Conservation (phyloP, 2,888 invertebrate genomes). For the Melanostoma scalare region DNA sequence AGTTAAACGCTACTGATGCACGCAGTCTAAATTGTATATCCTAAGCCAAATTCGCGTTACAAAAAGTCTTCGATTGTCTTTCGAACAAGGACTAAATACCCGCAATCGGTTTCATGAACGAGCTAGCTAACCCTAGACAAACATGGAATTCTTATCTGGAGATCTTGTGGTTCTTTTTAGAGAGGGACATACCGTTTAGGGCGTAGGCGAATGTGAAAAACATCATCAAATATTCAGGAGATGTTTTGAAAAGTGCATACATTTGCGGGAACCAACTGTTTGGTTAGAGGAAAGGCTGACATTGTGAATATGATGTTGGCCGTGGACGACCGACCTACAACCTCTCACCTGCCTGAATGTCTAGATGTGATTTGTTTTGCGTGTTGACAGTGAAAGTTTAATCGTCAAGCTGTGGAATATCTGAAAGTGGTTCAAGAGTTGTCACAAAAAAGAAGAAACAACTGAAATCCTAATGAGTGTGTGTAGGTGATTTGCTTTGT, state of each 20-base stretch:
- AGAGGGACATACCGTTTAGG: conserved; percentile 7
- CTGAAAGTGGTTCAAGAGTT: neutral
- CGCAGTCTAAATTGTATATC: conserved; percentile 31
- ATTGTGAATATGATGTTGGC: neutral
- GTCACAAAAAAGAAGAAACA: no score
- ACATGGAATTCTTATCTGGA: conserved; percentile 32
- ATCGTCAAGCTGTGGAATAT: neutral
- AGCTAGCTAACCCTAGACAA: no score
- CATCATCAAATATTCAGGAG: conserved; percentile 65
- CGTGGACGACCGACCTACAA: no score
- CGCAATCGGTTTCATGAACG: no score
- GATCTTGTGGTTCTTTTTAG: neutral
- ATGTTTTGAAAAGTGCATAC: conserved; percentile 26
- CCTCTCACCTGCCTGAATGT: no score
- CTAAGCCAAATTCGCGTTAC: neutral
- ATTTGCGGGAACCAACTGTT: conserved; percentile 25
- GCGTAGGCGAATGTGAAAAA: conserved; percentile 28
- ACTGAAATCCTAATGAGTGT: no score
- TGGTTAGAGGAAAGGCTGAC: conserved; percentile 3
- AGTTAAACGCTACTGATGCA: conserved; percentile 40
- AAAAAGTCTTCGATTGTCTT: conserved; percentile 32
- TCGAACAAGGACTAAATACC: conserved; percentile 8
- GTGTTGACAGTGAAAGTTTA: conserved; percentile 5
- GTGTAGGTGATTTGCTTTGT: no score
- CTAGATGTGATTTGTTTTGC: neutral